Base-by-base conservation (phyloP, 1,140 invertebrate species). In the Tetramorium parvispinum region DNA sequence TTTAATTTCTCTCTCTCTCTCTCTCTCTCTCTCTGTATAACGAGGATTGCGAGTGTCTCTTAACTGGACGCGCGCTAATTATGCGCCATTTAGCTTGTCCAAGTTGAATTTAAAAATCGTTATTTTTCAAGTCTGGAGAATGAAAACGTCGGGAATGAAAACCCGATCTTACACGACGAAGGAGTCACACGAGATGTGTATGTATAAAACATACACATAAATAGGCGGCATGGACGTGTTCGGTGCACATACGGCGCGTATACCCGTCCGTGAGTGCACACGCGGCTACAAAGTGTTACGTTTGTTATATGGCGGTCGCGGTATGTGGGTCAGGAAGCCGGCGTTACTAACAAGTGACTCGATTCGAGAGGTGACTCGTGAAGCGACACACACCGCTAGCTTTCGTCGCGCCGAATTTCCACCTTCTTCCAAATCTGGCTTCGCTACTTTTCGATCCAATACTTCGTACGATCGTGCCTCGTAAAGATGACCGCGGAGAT, bases 241-340 rank as follows among this genome's bases (percentile, higher is more conserved):
- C 40, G 71, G 8, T 16, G 57, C 16, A 32, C 16, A 32, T 32
- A 32, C 32, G 32, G 32, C 32, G 24, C 3, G 21, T 87, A 5
- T 3, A 21, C 18, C n/a, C 73, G 55, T 71, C 37, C 3, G 81
- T 88, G 46, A 59, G 40, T 79, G 40, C 75, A 88, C 75, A 85
- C 78, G 57, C 49, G 57, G 24, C 57, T 61, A 65, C 46, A 86
- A 88, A 77, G 88, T 73, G 71, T 88, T 86, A 87, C 83, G 68
- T 90, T 87, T 76, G 88, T 87, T 76, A 86, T 81, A 87, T 87
- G 90, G 91, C 85, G 91, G 89, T 89, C 89, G 89, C 90, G 93
- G 92, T 94, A 94, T 94, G 93, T 94, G 82, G 93, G 93, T 94
- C 93, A 94, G 89, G 92, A 93, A 93, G 92, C 91, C 93, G 91